phyloP scores from a whole-genome alignment of 2,888 invertebrate species.

The Abscondita cerata region DNA sequence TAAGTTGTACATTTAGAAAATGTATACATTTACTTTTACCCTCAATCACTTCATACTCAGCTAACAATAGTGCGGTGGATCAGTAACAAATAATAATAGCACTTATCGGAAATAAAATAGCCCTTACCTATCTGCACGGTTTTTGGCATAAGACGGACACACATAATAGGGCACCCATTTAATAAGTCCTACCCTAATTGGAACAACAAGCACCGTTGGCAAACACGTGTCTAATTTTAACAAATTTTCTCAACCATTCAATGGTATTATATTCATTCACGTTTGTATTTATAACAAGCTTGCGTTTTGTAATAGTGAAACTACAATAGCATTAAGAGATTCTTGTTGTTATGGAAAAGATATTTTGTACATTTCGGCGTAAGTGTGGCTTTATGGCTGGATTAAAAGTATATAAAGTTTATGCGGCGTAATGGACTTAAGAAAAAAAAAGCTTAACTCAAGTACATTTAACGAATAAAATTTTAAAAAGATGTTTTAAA shows the following conservation, averaged over 20 bases:
- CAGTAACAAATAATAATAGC: constrained; percentile 54
- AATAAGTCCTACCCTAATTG: constrained; percentile 49
- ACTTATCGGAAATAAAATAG: constrained; percentile 47
- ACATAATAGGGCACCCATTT: constrained; percentile 27
- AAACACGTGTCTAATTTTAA: constrained; percentile 53
- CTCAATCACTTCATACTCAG: neutral
- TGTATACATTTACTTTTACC: neutral
- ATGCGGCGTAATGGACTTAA: constrained; percentile 21
- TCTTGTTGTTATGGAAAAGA: constrained; percentile 40
- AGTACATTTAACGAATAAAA: constrained; percentile 14
- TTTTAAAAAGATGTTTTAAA: constrained; percentile 5
- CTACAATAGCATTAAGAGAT: constrained; percentile 45
- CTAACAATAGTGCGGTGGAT: constrained; percentile 46
- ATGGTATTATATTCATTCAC: constrained; percentile 44
- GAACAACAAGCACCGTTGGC: constrained; percentile 46
- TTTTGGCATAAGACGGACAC: constrained; percentile 29
- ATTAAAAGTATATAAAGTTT: constrained; percentile 34
- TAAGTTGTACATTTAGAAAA: too few relatives aligned
- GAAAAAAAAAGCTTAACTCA: constrained; percentile 12
- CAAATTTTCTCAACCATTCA: constrained; percentile 50
- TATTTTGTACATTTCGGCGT: constrained; percentile 32
- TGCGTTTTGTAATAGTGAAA: constrained; percentile 43
- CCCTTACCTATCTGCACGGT: constrained; percentile 45
- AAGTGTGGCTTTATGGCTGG: constrained; percentile 47
- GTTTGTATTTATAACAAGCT: constrained; percentile 46